Evolutionary conservation across 2,797 vertebrate genomes (phyloP).

Genomic region (Limosa lapponica): DNA sequence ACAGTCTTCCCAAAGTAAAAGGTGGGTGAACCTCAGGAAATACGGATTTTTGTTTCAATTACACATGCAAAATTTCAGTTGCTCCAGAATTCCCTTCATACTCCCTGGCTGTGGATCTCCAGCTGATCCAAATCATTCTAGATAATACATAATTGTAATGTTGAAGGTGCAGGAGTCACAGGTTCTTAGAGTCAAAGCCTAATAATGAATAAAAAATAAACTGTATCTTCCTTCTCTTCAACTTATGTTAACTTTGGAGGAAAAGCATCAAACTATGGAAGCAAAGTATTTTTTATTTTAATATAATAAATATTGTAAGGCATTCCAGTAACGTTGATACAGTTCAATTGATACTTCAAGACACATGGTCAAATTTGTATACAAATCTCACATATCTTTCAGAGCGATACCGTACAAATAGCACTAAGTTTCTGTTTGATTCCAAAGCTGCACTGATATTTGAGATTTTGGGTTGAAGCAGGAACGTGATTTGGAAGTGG

Average conservation of each 20-base stretch:
- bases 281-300: neutral
- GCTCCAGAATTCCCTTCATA: neutral
- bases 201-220: neutral
- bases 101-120: neutral
- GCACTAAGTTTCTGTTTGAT: neutral
- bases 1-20: neutral
- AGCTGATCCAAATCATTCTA: neutral
- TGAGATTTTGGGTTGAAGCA: neutral
- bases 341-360: neutral
- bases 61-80: neutral
- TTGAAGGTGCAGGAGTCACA: neutral
- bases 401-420: neutral
- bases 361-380: neutral
- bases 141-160: rapidly evolving
- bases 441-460: neutral
- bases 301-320: neutral
- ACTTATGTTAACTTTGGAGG: neutral
- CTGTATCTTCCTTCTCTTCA: neutral
- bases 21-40: neutral
- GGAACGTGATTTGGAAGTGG: neutral
- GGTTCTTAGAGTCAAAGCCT: neutral
- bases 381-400: neutral
- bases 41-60: neutral
- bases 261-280: neutral
- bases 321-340: neutral